phyloP scores from a whole-genome alignment of 2,797 vertebrate genomes.

The Oreortyx pictus region DNA sequence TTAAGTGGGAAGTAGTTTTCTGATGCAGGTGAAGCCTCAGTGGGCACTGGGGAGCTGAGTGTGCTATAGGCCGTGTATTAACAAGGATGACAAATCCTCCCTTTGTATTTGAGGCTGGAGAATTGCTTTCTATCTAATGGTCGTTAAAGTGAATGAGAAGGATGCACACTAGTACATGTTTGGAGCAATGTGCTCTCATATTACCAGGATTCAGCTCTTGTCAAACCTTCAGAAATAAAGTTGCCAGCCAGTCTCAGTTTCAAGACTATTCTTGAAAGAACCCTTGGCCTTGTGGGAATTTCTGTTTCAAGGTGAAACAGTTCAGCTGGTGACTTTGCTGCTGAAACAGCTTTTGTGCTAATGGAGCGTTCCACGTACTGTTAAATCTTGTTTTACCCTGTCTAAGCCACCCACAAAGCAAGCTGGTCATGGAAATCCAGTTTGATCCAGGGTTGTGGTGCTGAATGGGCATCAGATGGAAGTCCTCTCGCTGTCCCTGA shows the following conservation, averaged over 20 bases:
- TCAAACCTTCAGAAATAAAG: not conserved
- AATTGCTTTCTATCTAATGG: not conserved
- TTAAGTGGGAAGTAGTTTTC: not conserved
- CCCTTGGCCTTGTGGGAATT: not conserved
- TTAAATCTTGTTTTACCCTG: not conserved
- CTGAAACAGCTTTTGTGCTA: not conserved
- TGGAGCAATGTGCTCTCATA: not conserved
- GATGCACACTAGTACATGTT: not conserved
- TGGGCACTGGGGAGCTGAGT: not conserved
- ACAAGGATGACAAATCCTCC: not conserved
- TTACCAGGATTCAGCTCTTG: not conserved
- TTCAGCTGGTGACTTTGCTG: not conserved
- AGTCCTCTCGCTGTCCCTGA: not conserved
- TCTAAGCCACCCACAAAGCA: accelerated
- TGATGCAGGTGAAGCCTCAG: not conserved
- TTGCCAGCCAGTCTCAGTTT: not conserved
- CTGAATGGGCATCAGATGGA: accelerated
- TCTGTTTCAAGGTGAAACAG: not conserved
- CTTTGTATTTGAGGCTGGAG: not conserved
- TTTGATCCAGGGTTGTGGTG: not conserved
- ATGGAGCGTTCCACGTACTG: accelerated
- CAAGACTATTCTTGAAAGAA: not conserved
- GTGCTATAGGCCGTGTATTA: not conserved
- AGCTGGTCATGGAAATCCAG: accelerated
- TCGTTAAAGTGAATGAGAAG: not conserved